Percentiles rank a stretch among this genome's conserved stretches.
Evolutionary conservation across 2,888 invertebrate genomes (phyloP).

Genomic region (Drosophila engyochracea): DNA sequence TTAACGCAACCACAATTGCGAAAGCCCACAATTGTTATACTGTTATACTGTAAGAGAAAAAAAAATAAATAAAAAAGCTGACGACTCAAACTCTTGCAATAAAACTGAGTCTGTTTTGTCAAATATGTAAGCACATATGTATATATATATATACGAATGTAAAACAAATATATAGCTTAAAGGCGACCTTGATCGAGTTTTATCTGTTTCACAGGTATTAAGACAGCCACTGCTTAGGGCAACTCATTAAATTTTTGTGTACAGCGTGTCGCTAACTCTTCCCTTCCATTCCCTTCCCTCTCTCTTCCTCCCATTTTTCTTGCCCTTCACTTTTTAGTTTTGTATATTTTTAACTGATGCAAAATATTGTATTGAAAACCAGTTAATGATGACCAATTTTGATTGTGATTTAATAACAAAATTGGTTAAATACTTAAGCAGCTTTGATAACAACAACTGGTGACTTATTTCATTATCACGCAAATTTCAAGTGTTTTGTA

Average conservation of each 20-base stretch:
- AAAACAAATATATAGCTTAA: conserved; percentile 9
- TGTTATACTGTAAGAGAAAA: background rate
- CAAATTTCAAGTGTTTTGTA: background rate
- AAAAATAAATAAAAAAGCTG: background rate
- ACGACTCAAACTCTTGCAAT: conserved; percentile 32
- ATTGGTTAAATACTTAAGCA: too few relatives aligned
- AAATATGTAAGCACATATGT: conserved; percentile 2
- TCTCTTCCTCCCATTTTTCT: background rate
- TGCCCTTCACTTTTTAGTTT: conserved; percentile 11
- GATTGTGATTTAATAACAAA: too few relatives aligned
- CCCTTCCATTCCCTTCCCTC: conserved; percentile 9
- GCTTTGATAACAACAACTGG: background rate
- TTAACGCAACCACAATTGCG: background rate
- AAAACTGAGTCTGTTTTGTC: conserved; percentile 15
- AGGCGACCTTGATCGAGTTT: conserved; percentile 63
- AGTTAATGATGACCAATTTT: conserved; percentile 34
- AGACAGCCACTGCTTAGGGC: conserved; percentile 58
- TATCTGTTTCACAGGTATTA: conserved; percentile 46
- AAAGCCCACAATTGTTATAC: background rate
- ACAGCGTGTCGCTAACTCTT: conserved; percentile 26
- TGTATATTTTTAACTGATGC: conserved; percentile 14
- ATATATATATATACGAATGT: background rate
- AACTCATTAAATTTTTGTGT: conserved; percentile 40
- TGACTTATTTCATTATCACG: background rate
- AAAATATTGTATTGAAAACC: conserved; percentile 35